Percentiles rank a stretch among this genome's conserved stretches.
phyloP scores from a whole-genome alignment of 1,140 invertebrate genomes.

The Drosophila serrata region DNA sequence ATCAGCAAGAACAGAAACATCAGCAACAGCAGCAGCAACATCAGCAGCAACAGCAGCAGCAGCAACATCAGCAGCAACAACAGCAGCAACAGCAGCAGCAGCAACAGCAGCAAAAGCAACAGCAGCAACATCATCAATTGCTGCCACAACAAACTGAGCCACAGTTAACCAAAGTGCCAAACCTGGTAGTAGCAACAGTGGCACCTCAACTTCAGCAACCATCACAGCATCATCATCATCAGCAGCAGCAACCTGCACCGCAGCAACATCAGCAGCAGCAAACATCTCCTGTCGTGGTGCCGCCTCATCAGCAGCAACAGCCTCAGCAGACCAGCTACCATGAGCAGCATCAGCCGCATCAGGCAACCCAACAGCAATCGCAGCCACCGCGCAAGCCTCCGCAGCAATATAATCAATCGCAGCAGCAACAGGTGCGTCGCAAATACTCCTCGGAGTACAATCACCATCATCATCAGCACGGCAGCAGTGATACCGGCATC shows the following conservation, averaged over 20 bases:
- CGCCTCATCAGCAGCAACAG: constrained; percentile 38
- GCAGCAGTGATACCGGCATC: constrained; percentile 70
- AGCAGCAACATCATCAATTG: constrained; percentile 38
- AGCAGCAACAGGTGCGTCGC: constrained; percentile 71
- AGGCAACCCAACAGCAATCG: constrained; percentile 50
- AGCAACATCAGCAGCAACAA: constrained; percentile 18
- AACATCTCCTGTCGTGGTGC: constrained; percentile 35
- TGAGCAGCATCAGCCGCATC: constrained; percentile 50
- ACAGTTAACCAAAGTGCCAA: constrained; percentile 49
- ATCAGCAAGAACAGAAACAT: constrained; percentile 30
- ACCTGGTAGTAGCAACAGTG: constrained; percentile 59
- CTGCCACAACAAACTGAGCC: constrained; percentile 25
- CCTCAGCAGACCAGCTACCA: constrained; percentile 29
- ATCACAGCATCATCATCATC: constrained; percentile 17
- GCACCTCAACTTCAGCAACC: constrained; percentile 57
- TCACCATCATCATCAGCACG: constrained; percentile 65
- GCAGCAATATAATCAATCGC: constrained; percentile 57
- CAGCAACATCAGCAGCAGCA: constrained; percentile 62
- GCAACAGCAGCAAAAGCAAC: constrained; percentile 32
- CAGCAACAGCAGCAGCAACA: constrained; percentile 34
- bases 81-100: constrained; percentile 40
- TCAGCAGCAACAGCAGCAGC: constrained; percentile 32
- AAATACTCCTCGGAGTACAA: constrained; percentile 76
- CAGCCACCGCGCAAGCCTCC: constrained; percentile 59
- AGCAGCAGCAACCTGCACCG: constrained; percentile 18